A percentile compares a stretch with the other conserved stretches of the same genome.
Conservation (phyloP, 2,797 vertebrate genomes). For the Pogonophryne albipinna region DNA sequence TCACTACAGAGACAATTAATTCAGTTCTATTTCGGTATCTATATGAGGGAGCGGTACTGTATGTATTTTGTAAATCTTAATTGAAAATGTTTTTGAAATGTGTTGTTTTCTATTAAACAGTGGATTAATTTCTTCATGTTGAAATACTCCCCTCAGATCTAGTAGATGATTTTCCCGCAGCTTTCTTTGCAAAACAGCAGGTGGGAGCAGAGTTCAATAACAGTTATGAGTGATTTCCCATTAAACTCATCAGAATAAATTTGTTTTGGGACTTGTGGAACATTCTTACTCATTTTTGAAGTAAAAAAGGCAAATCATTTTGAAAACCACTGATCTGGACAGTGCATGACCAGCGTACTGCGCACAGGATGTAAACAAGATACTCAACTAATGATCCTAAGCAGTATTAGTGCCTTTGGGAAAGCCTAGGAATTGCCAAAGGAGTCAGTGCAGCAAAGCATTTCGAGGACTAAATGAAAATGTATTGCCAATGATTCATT, state of each 20-base stretch:
- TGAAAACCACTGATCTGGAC: neutral
- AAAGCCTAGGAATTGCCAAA: slow-evolving; percentile 21
- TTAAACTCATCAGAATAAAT: neutral
- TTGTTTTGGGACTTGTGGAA: neutral
- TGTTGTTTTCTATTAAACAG: slow-evolving; percentile 16
- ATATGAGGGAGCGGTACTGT: neutral
- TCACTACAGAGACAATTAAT: slow-evolving; percentile 73
- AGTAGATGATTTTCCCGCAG: slow-evolving; percentile 26
- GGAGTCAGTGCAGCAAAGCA: slow-evolving; percentile 29
- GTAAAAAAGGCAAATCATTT: neutral
- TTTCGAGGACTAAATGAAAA: slow-evolving; percentile 60
- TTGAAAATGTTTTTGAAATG: neutral
- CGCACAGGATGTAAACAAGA: slow-evolving; percentile 13
- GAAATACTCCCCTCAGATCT: neutral
- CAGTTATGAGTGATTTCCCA: neutral
- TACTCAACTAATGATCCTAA: slow-evolving; percentile 25
- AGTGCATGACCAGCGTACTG: neutral
- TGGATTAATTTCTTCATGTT: neutral
- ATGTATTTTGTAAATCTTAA: slow-evolving; percentile 23
- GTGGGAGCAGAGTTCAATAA: slow-evolving; percentile 73
- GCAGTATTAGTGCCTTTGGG: slow-evolving; percentile 18
- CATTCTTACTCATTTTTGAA: neutral
- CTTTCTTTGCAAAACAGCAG: slow-evolving; percentile 66
- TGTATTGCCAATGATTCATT: slow-evolving; percentile 53
- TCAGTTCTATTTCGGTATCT: slow-evolving; percentile 41